Evolutionary conservation across 2,888 invertebrate species (phyloP).

Genomic region (Leucania comma): DNA sequence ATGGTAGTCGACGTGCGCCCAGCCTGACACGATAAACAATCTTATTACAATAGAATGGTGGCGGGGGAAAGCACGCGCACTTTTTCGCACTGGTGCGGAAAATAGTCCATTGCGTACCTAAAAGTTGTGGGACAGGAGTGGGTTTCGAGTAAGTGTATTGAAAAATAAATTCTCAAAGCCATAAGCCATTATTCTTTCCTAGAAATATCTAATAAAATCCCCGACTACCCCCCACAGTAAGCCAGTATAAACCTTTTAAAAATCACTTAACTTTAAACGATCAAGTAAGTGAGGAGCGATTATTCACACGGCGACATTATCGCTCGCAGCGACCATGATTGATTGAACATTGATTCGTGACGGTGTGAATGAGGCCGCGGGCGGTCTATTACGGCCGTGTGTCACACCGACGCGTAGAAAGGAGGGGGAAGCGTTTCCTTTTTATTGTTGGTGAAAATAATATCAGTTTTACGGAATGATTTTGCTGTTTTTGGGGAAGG

Average conservation of each 20-base stretch:
- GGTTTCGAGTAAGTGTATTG: no score
- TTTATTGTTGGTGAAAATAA: conserved; percentile 61
- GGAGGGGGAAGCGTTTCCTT: conserved; percentile 47
- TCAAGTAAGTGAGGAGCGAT: conserved; percentile 56
- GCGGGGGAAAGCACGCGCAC: no score
- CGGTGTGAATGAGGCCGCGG: conserved; percentile 57
- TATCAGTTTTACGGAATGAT: conserved; percentile 45
- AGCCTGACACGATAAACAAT: no score
- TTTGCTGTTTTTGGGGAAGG: conserved; percentile 31
- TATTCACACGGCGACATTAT: conserved; percentile 63
- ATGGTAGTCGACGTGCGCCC: no score
- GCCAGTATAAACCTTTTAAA: conserved; percentile 56
- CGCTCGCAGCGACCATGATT: conserved; percentile 60
- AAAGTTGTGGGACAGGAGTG: no score
- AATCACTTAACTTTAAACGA: conserved; percentile 62
- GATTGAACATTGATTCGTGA: conserved; percentile 66
- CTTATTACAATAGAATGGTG: no score
- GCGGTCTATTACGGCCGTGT: conserved; percentile 59
- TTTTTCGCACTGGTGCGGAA: no score
- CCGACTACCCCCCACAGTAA: conserved; percentile 18
- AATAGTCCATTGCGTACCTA: no score
- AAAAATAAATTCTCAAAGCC: not conserved
- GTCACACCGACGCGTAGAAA: conserved; percentile 49
- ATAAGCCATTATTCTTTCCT: not conserved
- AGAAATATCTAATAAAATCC: conserved; percentile 36